Evolutionary conservation across 2,113 vertebrate genomes (phyloP), one percentile per base, ranked within the genome.

Genomic region (Pygoscelis adeliae): DNA sequence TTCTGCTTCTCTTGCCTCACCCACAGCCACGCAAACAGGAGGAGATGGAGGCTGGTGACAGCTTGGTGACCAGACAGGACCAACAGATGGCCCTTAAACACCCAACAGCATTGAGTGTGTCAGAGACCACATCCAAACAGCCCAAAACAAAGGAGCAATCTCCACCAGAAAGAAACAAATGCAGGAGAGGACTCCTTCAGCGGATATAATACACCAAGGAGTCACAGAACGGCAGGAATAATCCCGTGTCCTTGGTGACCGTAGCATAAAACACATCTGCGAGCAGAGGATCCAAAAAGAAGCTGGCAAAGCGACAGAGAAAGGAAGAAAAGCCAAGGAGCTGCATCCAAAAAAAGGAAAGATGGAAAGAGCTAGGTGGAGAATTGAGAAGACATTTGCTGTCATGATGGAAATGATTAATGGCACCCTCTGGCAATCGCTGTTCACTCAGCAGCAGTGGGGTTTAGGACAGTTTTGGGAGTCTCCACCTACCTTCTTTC

Each of bases 1-100:
- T 94, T 91, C 91, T 85, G 53, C 62, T 96, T 70, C 63, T 93
- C 70, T 83, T 94, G 42, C 67, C 18, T 95, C 58, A 87, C 16
- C 53, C 92, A 86, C 38, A 4, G 61, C 40, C 72, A 46, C 12
- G 16, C n/a, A 87, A 65, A 83, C 20, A 74, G 59, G 69, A 90
- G 67, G n/a, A 87, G 55, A 46, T 47, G 38, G 62, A 80, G 47
- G 70, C 77, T 90, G 66, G 67, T 73, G 70, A 83, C 74, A 92
- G 71, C 74, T 83, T 91, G 79, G 69, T 90, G 82, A 73, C 55
- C 89, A 83, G 80, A 56, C 69, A 96, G 65, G 36, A 82, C 77
- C 73, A 89, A 73, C 36, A 86, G 70, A 73, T 93, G 89, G 69
- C 12, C 89, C 42, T 89, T 86, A 56, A 66, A 91, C 36, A 85